phyloP scores from a whole-genome alignment of 2,113 vertebrate genomes.

The cat (Felis catus) region F.catus_Fca126_mat1.0 CM031414.1:125430501-125431000 shows the following conservation, averaged over 20 bases:
- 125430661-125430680: neutral
- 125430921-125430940: neutral
- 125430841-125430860: neutral
- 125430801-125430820: neutral
- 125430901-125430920: neutral
- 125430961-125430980: neutral
- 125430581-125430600: neutral
- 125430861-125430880: neutral
- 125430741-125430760: neutral
- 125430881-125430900: neutral
- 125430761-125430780: neutral
- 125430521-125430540: no score
- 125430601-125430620: neutral
- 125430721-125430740: neutral
- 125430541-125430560: neutral
- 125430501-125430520: no score
- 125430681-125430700: neutral
- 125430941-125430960: neutral
- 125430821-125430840: neutral
- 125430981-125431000: neutral
- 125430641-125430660: neutral
- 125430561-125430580: neutral
- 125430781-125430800: neutral
- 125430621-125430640: neutral
- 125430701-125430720: neutral